Evolutionary conservation across 1,140 invertebrate genomes (phyloP).

Genomic region (Drosophila pandora): DNA sequence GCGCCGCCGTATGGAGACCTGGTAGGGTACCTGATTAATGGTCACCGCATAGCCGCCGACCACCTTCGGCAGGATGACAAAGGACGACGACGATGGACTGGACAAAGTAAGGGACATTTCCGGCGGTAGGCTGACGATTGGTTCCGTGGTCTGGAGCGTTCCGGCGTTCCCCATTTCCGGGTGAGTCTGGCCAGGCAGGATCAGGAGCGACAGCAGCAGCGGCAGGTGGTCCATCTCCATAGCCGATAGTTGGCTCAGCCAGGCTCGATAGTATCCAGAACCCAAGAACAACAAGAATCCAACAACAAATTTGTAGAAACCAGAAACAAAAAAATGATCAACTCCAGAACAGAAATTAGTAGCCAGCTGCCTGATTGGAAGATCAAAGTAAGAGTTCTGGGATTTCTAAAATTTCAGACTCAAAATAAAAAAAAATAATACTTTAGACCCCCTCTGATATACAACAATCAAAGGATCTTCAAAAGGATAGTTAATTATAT

Average conservation of each 20-base stretch:
- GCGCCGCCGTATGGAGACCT: constrained; percentile 51
- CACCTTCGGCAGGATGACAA: constrained; percentile 41
- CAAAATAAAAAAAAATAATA: too few species aligned
- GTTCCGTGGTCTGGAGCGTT: background rate
- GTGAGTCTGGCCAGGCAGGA: background rate
- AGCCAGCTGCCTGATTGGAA: background rate
- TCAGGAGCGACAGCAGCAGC: constrained; percentile 18
- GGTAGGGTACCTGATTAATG: constrained; percentile 39
- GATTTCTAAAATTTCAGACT: too few species aligned
- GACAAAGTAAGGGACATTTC: background rate
- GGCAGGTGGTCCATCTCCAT: constrained; percentile 12
- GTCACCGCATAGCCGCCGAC: constrained; percentile 53
- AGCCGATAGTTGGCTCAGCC: background rate
- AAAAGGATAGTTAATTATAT: background rate
- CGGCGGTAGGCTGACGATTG: background rate
- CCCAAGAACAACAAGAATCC: background rate
- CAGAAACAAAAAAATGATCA: background rate
- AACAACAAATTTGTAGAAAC: background rate
- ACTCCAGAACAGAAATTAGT: background rate
- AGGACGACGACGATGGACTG: background rate
- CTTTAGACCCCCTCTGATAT: too few species aligned
- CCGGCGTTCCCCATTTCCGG: background rate
- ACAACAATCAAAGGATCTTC: background rate
- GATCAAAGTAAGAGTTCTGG: too few species aligned
- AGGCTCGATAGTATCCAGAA: too few species aligned